Percentiles rank a stretch among this genome's conserved stretches.
Conservation (phyloP, 1,140 invertebrate genomes). For the Aphelinus certus region DNA sequence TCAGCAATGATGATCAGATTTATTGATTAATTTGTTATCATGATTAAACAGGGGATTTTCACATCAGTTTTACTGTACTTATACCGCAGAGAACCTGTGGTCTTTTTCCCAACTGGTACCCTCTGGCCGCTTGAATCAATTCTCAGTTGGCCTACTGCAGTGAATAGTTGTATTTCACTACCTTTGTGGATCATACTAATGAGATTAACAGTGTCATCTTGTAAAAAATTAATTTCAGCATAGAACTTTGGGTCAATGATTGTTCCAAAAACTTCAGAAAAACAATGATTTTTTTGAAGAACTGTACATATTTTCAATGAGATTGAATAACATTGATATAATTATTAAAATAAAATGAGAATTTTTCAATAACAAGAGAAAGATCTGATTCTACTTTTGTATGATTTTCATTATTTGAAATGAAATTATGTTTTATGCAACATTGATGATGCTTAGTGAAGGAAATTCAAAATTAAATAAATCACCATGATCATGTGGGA, state of each 20-base stretch:
- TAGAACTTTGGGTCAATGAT: background rate
- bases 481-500: too few relatives aligned
- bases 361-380: too few relatives aligned
- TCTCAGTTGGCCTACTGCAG: constrained; percentile 57
- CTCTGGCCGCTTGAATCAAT: constrained; percentile 55
- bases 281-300: background rate
- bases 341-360: too few relatives aligned
- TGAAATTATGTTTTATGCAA: too few relatives aligned
- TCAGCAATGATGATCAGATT: background rate
- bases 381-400: too few relatives aligned
- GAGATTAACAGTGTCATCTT: constrained; percentile 46
- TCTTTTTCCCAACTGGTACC: constrained; percentile 52
- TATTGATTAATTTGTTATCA: background rate
- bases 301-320: too few relatives aligned
- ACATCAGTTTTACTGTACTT: constrained; percentile 49
- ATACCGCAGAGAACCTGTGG: constrained; percentile 55
- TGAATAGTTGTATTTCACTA: constrained; percentile 57
- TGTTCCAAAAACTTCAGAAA: background rate
- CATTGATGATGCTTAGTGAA: too few relatives aligned
- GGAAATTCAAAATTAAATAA: too few relatives aligned
- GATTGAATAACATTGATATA: too few relatives aligned
- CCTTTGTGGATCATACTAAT: constrained; percentile 53
- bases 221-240: background rate
- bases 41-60: constrained; percentile 45
- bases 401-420: too few relatives aligned